phyloP scores from a whole-genome alignment of 2,113 vertebrate species.

The Elaphurus davidianus region DNA sequence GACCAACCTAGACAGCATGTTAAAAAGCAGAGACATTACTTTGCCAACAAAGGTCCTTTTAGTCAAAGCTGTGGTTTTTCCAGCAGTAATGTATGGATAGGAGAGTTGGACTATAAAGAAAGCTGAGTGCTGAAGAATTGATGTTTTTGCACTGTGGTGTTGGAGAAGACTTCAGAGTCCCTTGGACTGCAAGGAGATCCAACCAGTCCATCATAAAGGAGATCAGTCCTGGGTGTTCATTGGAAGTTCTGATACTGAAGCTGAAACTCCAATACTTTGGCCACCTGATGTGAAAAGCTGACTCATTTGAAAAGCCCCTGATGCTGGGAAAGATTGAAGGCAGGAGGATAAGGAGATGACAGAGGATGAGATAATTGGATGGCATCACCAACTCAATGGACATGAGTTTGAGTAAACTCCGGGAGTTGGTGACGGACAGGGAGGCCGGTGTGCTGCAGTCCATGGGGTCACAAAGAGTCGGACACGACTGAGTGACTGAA shows the following conservation, averaged over 20 bases:
- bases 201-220: not conserved
- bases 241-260: not conserved
- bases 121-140: rapidly evolving
- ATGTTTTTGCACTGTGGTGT: not conserved
- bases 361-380: not conserved
- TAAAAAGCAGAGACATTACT: not conserved
- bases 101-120: not conserved
- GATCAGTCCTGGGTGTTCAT: not conserved
- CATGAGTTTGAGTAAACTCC: not conserved
- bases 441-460: not conserved
- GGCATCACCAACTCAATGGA: not conserved
- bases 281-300: not conserved
- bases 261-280: not conserved
- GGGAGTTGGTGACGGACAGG: not conserved
- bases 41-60: not conserved
- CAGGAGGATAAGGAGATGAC: not conserved
- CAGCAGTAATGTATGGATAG: not conserved
- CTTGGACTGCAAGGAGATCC: not conserved
- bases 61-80: not conserved
- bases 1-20: not conserved
- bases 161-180: not conserved
- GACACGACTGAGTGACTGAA: rapidly evolving
- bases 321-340: not conserved
- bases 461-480: not conserved
- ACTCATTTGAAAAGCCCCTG: not conserved